Base-by-base conservation (phyloP, 1,140 invertebrate species). In the Mercenaria mercenaria region DNA sequence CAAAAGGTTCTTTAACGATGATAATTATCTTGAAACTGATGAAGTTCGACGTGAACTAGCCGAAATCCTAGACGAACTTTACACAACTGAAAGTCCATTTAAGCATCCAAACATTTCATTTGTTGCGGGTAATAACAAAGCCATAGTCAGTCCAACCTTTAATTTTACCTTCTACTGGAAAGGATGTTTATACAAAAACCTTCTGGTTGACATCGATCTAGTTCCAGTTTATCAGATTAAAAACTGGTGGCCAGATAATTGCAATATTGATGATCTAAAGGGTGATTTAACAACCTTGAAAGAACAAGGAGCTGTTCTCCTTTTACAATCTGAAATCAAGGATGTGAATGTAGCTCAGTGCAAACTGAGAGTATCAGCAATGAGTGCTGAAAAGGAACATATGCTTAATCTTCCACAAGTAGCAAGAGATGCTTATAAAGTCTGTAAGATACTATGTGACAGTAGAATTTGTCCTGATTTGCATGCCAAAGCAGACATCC, bases 391-490 rank as follows among this genome's bases (percentile, higher is more conserved):
- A 29, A 76, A 76, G 23, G 72, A 76, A 76, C 72, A 76, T 37
- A 76, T 76, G 34, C 39, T 76, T 20, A 41, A 76, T 76, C 72
- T 76, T 20, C 72, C 72, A 29, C 37, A 50, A 76, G 23, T 76
- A n/a, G 72, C 72, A 18, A 41, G 72, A 76, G 72, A 76, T 76
- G 72, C 72, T 41, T 76, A 76, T 76, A 76, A 76, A 76, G 72
- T 76, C 4, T 76, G 37, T 8, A 76, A 76, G 37, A 50, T 50
- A n/a, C 10, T 76, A 10, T 76, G 34, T 23, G 23, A 76, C 39
- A 37, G 6, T 41, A 41, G 72, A 29, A 50, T 76, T 23, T 76
- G 72, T 76, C 72, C 72, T 39, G 43, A 76, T n/a, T 43, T 76
- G 26, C 39, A 43, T 50, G 8, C 41, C 3, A 41, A 50, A n/a